Evolutionary conservation across 2,113 vertebrate genomes (phyloP).

Genomic region (Circaetus cinerascens): DNA sequence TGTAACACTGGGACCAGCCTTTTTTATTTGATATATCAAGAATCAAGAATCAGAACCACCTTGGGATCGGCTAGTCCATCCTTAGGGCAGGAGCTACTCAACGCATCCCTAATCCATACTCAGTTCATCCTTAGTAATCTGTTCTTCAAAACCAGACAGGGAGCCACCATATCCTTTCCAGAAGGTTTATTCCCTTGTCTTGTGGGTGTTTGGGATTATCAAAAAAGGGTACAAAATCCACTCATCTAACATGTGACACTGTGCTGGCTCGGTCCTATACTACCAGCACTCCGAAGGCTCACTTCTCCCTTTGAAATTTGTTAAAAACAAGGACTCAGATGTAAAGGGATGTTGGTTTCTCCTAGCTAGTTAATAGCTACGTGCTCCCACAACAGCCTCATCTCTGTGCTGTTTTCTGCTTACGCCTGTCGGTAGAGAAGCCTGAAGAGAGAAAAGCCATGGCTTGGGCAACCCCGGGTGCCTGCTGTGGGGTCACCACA

Average conservation of each 20-base stretch:
- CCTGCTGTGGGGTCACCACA: background rate
- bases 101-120: background rate
- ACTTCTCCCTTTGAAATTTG: background rate
- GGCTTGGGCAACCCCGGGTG: background rate
- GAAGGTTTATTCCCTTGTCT: background rate
- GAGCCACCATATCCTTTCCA: background rate
- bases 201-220: background rate
- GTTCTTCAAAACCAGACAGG: background rate
- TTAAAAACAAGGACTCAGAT: background rate
- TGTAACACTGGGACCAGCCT: background rate
- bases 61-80: background rate
- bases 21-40: background rate
- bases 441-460: background rate
- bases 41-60: background rate
- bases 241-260: background rate
- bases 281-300: background rate
- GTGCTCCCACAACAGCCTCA: background rate
- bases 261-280: background rate
- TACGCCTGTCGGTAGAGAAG: accelerated
- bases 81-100: background rate
- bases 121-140: background rate
- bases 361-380: background rate
- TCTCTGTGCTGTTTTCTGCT: background rate
- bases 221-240: background rate
- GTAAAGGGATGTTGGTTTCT: background rate